Evolutionary conservation across 2,888 invertebrate genomes (phyloP).

Genomic region (Sinelater perroti): DNA sequence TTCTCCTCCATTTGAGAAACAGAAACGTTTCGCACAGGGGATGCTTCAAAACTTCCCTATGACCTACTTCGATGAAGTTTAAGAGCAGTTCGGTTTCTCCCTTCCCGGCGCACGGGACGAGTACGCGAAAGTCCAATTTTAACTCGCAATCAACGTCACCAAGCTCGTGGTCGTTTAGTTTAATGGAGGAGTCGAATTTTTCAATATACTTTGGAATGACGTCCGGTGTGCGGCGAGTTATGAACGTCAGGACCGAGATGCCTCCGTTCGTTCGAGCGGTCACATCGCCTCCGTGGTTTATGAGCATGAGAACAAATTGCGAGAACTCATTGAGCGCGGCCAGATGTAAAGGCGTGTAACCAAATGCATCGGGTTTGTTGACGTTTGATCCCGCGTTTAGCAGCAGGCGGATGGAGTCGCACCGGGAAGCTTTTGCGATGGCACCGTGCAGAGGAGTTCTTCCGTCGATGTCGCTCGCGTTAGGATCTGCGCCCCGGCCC

Average conservation of each 20-base stretch:
- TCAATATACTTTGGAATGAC: slow-evolving; percentile 71
- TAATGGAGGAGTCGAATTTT: slow-evolving; percentile 79
- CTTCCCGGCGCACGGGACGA: slow-evolving; percentile 69
- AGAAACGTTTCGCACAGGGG: slow-evolving; percentile 87
- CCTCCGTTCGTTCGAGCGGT: slow-evolving; percentile 84
- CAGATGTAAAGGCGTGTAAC: slow-evolving; percentile 85
- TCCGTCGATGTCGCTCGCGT: slow-evolving; percentile 76
- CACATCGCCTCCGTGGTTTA: slow-evolving; percentile 83
- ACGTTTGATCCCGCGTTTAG: slow-evolving; percentile 75
- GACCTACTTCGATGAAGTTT: slow-evolving; percentile 81
- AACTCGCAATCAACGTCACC: slow-evolving; percentile 88
- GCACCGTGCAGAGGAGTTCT: slow-evolving; percentile 83
- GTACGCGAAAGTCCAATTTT: slow-evolving; percentile 70
- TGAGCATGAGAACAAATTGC: slow-evolving; percentile 74
- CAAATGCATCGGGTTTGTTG: slow-evolving; percentile 80
- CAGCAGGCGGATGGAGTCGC: slow-evolving; percentile 74
- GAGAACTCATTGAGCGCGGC: slow-evolving; percentile 86
- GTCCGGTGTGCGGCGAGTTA: slow-evolving; percentile 84
- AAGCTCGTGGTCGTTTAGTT: slow-evolving; percentile 83
- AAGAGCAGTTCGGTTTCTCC: slow-evolving; percentile 77
- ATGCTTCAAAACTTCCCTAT: slow-evolving; percentile 80
- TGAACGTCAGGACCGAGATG: slow-evolving; percentile 80
- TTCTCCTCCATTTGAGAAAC: slow-evolving; percentile 83
- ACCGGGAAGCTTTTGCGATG: slow-evolving; percentile 78
- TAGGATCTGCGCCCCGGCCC: slow-evolving; percentile 62